phyloP scores from a whole-genome alignment of 1,140 invertebrate genomes.

The Nasonia giraulti region DNA sequence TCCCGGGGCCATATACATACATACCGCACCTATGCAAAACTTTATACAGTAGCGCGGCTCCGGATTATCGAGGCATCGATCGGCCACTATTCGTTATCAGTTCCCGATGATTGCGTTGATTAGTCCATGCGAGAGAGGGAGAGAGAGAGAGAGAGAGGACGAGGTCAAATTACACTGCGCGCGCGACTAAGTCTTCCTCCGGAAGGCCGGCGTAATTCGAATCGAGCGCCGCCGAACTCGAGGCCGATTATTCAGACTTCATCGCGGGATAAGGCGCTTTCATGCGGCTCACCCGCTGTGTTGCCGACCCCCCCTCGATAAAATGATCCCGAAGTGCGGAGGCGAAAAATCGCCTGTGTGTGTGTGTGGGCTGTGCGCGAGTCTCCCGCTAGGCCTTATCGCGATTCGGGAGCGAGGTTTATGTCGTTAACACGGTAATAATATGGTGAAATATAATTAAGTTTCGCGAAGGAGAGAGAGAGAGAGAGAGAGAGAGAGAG shows the following conservation, averaged over 20 bases:
- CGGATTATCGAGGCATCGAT: conserved; percentile 31
- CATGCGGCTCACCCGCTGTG: conserved; percentile 30
- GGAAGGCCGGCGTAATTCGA: conserved; percentile 19
- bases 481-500: too few relatives aligned
- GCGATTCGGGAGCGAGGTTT: neutral
- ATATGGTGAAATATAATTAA: neutral
- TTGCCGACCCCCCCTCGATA: neutral
- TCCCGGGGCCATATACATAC: neutral
- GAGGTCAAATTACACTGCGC: conserved; percentile 12
- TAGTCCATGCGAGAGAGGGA: neutral
- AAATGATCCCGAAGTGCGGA: neutral
- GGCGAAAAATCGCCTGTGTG: neutral
- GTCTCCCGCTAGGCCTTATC: neutral
- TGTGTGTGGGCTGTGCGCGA: neutral
- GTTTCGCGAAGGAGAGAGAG: neutral
- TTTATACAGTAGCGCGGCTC: too few relatives aligned
- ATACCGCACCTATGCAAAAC: neutral
- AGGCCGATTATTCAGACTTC: conserved; percentile 30
- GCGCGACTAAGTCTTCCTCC: neutral
- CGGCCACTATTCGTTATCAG: conserved; percentile 33
- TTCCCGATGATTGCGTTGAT: conserved; percentile 40
- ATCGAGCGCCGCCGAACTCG: neutral
- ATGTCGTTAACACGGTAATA: neutral
- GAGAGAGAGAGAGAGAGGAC: neutral
- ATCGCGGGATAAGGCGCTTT: neutral